phyloP scores from a whole-genome alignment of 2,113 vertebrate genomes.

The Proteles cristata region DNA sequence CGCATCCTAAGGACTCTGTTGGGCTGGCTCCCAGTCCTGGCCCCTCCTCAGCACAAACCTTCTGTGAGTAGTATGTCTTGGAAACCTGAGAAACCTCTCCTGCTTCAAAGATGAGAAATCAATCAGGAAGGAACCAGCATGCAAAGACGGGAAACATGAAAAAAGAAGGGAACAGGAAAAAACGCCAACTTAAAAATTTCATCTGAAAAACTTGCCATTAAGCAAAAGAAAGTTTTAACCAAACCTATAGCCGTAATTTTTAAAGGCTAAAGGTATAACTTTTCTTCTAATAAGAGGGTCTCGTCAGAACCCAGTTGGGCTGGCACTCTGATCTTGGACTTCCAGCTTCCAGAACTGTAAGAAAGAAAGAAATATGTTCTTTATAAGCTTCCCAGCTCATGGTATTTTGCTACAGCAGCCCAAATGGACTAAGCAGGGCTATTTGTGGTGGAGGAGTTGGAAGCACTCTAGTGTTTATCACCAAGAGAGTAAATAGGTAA shows the following conservation, averaged over 20 bases:
- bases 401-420: too few relatives aligned
- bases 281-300: background rate
- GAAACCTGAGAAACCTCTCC: background rate
- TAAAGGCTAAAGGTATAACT: background rate
- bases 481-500: background rate
- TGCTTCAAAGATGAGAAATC: background rate
- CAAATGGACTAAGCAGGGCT: background rate
- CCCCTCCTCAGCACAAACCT: background rate
- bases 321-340: background rate
- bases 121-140: background rate
- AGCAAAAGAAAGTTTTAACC: background rate
- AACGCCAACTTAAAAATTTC: constrained; percentile 5
- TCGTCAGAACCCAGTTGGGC: background rate
- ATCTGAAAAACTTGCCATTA: background rate
- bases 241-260: background rate
- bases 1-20: background rate
- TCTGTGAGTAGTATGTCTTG: background rate
- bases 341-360: background rate
- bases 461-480: background rate
- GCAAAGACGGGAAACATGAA: background rate
- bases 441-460: background rate
- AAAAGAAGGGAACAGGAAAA: background rate
- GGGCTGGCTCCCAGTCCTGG: background rate
- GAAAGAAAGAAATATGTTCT: too few relatives aligned
- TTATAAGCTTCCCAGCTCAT: too few relatives aligned